Percentiles rank a stretch among this genome's conserved stretches.
These are phyloP conservation scores for Porites rus DNA, from an alignment of 92 coral and sea anemone genomes.

Conservation along the genomic window DNA sequence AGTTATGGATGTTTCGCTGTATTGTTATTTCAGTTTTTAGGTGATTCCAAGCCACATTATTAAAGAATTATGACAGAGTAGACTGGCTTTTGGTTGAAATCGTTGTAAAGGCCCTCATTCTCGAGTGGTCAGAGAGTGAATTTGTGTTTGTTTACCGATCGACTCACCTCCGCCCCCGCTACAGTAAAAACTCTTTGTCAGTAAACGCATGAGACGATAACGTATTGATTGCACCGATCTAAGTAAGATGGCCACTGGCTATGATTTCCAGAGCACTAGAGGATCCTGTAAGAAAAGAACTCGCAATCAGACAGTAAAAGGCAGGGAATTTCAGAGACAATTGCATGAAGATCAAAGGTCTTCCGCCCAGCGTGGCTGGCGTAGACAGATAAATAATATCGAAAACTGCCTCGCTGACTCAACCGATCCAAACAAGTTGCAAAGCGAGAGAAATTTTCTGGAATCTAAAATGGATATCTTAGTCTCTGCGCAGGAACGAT, in stretches of 20 bases:
- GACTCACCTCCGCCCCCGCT: not conserved
- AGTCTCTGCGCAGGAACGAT: slow-evolving; percentile 18
- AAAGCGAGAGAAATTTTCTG: slow-evolving; percentile 21
- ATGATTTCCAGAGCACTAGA: not conserved
- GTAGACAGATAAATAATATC: slow-evolving; percentile 11
- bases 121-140: no score
- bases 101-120: no score
- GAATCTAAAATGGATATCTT: slow-evolving; percentile 33
- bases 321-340: slow-evolving; percentile 12
- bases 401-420: slow-evolving; percentile 31
- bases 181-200: not conserved
- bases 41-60: no score
- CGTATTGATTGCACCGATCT: not conserved
- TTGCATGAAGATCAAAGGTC: slow-evolving; percentile 34
- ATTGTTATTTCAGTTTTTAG: no score
- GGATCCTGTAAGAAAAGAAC: not conserved
- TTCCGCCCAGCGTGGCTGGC: slow-evolving; percentile 23
- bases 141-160: no score
- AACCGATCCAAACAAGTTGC: slow-evolving; percentile 8
- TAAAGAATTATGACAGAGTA: no score
- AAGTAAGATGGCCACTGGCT: slow-evolving; percentile 3
- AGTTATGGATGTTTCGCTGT: no score
- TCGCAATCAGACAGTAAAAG: slow-evolving; percentile 23
- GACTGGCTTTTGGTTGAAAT: no score
- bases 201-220: not conserved